Conservation (phyloP, 2,113 vertebrate genomes). For the Mormyrus lacerda region DNA sequence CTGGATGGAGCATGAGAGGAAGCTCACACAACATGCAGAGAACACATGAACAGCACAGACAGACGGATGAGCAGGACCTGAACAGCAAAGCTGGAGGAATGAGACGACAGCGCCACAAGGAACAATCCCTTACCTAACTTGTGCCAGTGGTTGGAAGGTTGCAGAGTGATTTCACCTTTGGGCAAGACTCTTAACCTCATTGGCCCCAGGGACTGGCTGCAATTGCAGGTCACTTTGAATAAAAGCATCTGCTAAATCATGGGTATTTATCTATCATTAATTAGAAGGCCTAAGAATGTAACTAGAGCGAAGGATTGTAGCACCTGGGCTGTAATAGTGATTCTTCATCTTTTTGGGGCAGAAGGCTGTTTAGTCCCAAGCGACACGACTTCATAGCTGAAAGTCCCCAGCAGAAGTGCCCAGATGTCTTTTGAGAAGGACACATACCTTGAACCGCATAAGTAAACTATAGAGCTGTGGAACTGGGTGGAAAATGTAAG, state of each 20-base stretch:
- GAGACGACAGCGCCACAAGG: neutral
- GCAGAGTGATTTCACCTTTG: neutral
- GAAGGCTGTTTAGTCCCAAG: neutral
- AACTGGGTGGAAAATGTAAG: neutral
- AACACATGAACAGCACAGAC: neutral
- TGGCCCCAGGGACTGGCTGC: neutral
- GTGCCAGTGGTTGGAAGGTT: neutral
- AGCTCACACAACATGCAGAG: neutral
- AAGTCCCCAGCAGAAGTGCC: neutral
- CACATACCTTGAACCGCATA: neutral
- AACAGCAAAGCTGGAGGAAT: neutral
- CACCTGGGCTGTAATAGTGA: neutral
- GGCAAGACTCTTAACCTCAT: neutral
- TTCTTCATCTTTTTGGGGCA: neutral
- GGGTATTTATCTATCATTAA: neutral
- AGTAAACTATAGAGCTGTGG: neutral
- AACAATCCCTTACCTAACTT: neutral
- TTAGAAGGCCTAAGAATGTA: neutral
- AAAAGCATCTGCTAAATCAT: neutral
- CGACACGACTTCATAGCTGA: neutral
- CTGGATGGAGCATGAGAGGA: neutral
- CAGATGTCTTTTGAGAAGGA: neutral
- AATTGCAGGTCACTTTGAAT: neutral
- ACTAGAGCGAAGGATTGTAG: neutral
- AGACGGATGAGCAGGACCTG: neutral